Conservation (phyloP, 1,140 invertebrate species). For the Microplitis demolitor region DNA sequence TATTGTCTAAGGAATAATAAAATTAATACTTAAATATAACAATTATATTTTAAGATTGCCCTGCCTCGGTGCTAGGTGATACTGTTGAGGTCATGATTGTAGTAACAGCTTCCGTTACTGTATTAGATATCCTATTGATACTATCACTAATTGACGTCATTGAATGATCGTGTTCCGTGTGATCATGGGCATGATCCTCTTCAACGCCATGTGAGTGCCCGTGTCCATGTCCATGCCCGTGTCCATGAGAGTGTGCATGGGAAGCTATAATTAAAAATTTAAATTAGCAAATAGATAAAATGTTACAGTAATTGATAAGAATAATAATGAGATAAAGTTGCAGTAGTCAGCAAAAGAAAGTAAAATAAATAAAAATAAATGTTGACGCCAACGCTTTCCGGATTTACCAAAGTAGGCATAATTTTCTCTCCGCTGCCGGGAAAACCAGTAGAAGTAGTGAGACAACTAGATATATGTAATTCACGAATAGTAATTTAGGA, state of each 20-base stretch:
- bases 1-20: too few species aligned
- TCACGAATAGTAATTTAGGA: not conserved
- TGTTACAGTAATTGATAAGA: not conserved
- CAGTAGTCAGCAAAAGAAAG: not conserved
- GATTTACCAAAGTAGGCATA: too few species aligned
- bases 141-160: constrained; percentile 27
- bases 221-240: constrained; percentile 28
- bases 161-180: constrained; percentile 31
- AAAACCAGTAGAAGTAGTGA: not conserved
- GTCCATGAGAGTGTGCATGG: constrained; percentile 44
- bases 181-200: constrained; percentile 24
- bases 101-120: constrained; percentile 33
- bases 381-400: too few species aligned
- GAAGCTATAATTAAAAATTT: constrained; percentile 46
- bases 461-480: not conserved
- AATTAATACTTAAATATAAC: not conserved
- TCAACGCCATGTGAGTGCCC: constrained; percentile 27
- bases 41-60: not conserved
- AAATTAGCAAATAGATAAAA: constrained; percentile 2
- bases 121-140: constrained; percentile 40
- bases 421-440: too few species aligned
- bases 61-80: not conserved
- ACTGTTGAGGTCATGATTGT: constrained; percentile 32
- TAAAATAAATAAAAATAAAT: too few species aligned
- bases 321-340: not conserved